Percentiles rank a stretch among this genome's conserved stretches.
These are phyloP conservation scores for Macrosoma leucophasiata DNA, from an alignment of 2,888 invertebrate species.

Conservation along the genomic window DNA sequence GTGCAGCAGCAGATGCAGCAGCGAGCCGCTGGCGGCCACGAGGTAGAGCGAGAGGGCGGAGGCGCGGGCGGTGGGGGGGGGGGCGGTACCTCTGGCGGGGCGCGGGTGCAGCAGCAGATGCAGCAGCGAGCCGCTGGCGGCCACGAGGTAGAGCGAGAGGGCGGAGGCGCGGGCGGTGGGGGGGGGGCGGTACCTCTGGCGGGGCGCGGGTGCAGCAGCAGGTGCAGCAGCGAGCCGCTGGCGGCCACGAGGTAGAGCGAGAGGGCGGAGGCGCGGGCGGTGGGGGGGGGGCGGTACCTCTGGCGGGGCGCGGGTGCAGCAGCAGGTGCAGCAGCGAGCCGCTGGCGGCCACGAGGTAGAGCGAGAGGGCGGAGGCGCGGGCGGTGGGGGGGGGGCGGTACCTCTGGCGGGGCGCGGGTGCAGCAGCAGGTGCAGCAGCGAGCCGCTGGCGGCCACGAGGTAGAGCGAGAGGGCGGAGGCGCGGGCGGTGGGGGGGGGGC, in stretches of 20 bases:
- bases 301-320: slow-evolving; percentile 82
- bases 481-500: no score
- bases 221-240: slow-evolving; percentile 90
- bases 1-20: slow-evolving; percentile 92
- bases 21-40: slow-evolving; percentile 90
- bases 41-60: slow-evolving; percentile 84
- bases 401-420: slow-evolving; percentile 80
- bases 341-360: slow-evolving; percentile 92
- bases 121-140: slow-evolving; percentile 89
- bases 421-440: slow-evolving; percentile 90
- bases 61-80: no score
- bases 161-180: no score
- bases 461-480: slow-evolving; percentile 96
- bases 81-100: slow-evolving; percentile 62
- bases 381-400: no score
- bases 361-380: no score
- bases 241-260: slow-evolving; percentile 94
- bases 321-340: slow-evolving; percentile 92
- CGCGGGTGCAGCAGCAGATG: slow-evolving; percentile 92
- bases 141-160: slow-evolving; percentile 94
- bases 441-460: slow-evolving; percentile 91
- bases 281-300: no score
- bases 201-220: slow-evolving; percentile 87
- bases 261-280: no score
- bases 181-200: no score